Evolutionary conservation across 1,140 invertebrate species (phyloP).

Genomic region (Doryteuthis pealeii): DNA sequence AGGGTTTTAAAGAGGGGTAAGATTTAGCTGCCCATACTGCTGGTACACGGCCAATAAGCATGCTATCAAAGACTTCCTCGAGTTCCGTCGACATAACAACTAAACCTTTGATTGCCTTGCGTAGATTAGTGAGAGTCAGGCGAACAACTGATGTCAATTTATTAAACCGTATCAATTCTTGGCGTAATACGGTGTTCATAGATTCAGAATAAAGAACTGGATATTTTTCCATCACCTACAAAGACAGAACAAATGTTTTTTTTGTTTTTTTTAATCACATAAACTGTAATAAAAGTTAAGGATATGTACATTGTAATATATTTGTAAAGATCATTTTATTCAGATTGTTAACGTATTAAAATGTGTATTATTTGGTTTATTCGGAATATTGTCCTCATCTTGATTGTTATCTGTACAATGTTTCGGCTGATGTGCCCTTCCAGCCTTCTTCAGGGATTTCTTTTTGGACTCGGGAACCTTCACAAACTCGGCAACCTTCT

Average conservation of each 20-base stretch:
- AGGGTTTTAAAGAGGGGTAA: constrained; percentile 60
- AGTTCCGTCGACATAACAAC: constrained; percentile 60
- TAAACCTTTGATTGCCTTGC: constrained; percentile 60
- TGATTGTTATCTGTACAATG: too few relatives aligned
- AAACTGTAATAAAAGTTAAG: neutral
- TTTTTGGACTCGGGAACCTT: too few relatives aligned
- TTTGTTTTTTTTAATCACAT: constrained; percentile 20
- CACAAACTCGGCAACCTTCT: too few relatives aligned
- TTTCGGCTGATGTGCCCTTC: too few relatives aligned
- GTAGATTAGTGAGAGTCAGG: constrained; percentile 51
- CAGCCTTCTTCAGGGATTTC: too few relatives aligned
- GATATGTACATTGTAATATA: too few relatives aligned
- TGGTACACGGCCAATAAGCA: constrained; percentile 63
- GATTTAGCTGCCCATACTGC: constrained; percentile 72
- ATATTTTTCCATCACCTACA: constrained; percentile 58
- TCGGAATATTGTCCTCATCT: too few relatives aligned
- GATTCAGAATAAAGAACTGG: constrained; percentile 59
- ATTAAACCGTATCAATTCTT: constrained; percentile 60
- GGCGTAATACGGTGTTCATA: constrained; percentile 61
- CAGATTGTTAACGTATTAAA: neutral
- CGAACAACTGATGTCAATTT: constrained; percentile 52
- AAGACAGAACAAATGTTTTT: too few relatives aligned
- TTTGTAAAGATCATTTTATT: neutral
- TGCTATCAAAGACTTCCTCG: constrained; percentile 59
- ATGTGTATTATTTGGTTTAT: too few relatives aligned